These are phyloP conservation scores for Heliconius hortense DNA, from an alignment of 2,888 invertebrate genomes.

Conservation along the genomic window DNA sequence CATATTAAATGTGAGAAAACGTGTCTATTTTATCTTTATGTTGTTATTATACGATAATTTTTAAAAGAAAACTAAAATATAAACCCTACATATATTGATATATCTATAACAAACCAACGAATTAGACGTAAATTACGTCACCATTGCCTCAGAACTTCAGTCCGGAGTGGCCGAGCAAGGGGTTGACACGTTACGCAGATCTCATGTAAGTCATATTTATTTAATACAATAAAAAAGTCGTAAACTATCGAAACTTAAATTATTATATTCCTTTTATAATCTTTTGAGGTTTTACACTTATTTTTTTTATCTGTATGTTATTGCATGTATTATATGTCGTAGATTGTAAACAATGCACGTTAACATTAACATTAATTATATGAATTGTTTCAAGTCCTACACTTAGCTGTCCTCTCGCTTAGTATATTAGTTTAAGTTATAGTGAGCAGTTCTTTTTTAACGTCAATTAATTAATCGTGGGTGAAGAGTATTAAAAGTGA, in stretches of 20 bases:
- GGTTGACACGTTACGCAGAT: conserved; percentile 41
- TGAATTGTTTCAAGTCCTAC: conserved; percentile 6
- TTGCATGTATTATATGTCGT: neutral
- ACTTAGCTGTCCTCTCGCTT: conserved; percentile 1
- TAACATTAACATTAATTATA: conserved; percentile 17
- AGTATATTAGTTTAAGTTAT: neutral
- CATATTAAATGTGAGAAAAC: too few species aligned
- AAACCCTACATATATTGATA: neutral
- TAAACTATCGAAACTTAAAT: neutral
- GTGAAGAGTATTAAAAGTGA: neutral
- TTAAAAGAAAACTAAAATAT: neutral
- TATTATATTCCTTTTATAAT: neutral
- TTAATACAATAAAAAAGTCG: conserved; percentile 16
- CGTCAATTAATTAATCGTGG: neutral
- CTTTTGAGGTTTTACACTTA: neutral
- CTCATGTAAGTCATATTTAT: conserved; percentile 44
- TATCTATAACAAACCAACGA: conserved; percentile 21
- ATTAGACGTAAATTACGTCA: conserved; percentile 25
- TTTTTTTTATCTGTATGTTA: neutral
- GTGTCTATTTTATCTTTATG: neutral
- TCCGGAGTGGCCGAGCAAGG: conserved; percentile 40
- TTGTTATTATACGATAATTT: neutral
- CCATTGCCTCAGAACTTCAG: conserved; percentile 38
- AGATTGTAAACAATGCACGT: conserved; percentile 16
- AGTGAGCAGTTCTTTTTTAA: neutral